These are phyloP conservation scores for Alviniconcha marisindica DNA, from an alignment of 1,140 invertebrate species.

Conservation along the genomic window DNA sequence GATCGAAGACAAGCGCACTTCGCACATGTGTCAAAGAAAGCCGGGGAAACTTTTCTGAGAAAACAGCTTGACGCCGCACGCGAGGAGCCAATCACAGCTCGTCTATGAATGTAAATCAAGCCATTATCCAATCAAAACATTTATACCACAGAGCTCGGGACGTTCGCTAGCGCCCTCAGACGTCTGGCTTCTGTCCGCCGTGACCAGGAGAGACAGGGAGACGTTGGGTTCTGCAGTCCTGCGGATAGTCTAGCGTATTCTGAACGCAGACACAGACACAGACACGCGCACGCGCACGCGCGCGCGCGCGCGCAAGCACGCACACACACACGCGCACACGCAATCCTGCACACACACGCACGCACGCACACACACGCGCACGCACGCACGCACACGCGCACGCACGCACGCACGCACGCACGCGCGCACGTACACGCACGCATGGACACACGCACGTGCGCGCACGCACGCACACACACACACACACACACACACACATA, in stretches of 20 bases:
- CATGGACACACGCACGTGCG: background rate
- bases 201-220: background rate
- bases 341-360: too few relatives aligned
- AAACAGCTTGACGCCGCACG: conserved; percentile 5
- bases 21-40: background rate
- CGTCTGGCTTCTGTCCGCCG: conserved; percentile 11
- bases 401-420: background rate
- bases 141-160: background rate
- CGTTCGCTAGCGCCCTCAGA: background rate
- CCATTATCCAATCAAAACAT: conserved; percentile 26
- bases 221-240: background rate
- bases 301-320: too few relatives aligned
- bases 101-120: conserved; percentile 22
- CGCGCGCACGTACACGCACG: background rate
- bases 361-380: background rate
- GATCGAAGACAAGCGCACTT: background rate
- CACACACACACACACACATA: conserved; percentile 19
- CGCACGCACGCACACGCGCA: too few relatives aligned
- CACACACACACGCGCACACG: too few relatives aligned
- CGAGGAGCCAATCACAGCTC: background rate
- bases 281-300: too few relatives aligned
- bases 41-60: conserved; percentile 15
- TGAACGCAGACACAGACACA: too few relatives aligned
- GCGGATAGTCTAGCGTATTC: conserved; percentile 10
- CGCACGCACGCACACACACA: background rate